Evolutionary conservation across 64 coral and sea anemone genomes (phyloP).

Genomic region (Exaiptasia diaphana): DNA sequence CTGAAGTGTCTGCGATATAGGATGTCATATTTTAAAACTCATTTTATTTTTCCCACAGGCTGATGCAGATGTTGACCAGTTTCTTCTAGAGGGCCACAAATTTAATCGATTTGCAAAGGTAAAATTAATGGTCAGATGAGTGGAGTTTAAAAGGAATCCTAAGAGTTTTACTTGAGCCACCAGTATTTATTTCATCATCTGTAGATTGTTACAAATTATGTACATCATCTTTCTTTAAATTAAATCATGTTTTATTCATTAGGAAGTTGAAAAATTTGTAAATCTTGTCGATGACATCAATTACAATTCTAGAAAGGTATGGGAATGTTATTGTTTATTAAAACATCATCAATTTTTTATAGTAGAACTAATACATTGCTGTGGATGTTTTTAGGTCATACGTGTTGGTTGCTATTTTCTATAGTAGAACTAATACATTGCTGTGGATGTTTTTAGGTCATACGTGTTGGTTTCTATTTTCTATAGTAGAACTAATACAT

Average conservation of each 20-base stretch:
- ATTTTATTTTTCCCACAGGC: conserved; percentile 56
- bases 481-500: too few species aligned
- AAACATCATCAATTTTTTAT: too few species aligned
- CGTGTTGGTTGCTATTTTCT: too few species aligned
- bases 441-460: too few species aligned
- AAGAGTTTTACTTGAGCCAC: not conserved
- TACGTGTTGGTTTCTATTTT: too few species aligned
- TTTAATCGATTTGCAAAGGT: conserved; percentile 95
- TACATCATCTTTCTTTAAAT: not conserved
- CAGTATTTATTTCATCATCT: not conserved
- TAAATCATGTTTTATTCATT: not conserved
- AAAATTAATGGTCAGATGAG: not conserved
- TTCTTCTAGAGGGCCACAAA: conserved; percentile 95
- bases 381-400: too few species aligned
- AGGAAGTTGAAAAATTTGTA: conserved; percentile 97
- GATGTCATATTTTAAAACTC: not conserved
- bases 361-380: too few species aligned
- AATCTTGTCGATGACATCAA: conserved; percentile 89
- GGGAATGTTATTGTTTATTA: too few species aligned
- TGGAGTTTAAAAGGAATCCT: not conserved
- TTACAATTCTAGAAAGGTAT: conserved; percentile 95
- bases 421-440: too few species aligned
- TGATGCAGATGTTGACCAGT: conserved; percentile 86
- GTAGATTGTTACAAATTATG: not conserved
- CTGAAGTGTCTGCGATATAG: not conserved